Evolutionary conservation across 2,888 invertebrate genomes (phyloP).

Genomic region (Drosophila algonquin): DNA sequence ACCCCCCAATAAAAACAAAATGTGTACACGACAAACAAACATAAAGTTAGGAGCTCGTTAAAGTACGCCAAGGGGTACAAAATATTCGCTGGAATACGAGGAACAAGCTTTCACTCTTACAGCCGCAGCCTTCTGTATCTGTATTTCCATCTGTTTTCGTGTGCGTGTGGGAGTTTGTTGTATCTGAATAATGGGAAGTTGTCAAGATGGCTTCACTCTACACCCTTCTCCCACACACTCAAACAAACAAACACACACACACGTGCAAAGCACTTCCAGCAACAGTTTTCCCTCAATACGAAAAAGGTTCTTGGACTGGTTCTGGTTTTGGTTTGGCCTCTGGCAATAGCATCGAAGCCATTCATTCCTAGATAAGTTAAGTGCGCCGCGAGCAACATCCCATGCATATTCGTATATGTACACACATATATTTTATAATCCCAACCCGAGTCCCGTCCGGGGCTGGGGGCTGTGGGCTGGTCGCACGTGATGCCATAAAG

Average conservation of each 20-base stretch:
- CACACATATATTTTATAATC: conserved; percentile 55
- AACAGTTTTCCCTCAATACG: conserved; percentile 33
- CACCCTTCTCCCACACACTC: background rate
- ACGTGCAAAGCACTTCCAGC: conserved; percentile 22
- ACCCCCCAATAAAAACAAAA: conserved; percentile 71
- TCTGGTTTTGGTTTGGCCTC: conserved; percentile 3
- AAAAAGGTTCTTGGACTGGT: conserved; percentile 20
- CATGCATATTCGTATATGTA: conserved; percentile 6
- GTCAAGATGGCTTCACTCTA: conserved; percentile 26
- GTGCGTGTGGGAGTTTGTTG: conserved; percentile 4
- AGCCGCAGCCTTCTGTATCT: conserved; percentile 16
- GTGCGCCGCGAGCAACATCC: conserved; percentile 44
- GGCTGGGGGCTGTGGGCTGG: background rate
- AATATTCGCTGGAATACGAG: conserved; percentile 28
- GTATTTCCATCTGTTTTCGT: conserved; percentile 1
- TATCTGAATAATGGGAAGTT: conserved; percentile 42
- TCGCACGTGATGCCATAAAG: conserved; percentile 62
- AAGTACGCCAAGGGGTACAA: conserved; percentile 67
- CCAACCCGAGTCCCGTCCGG: conserved; percentile 13
- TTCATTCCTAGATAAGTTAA: conserved; percentile 36
- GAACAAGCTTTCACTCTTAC: conserved; percentile 64
- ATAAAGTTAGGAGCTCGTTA: conserved; percentile 79
- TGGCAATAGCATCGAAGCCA: conserved; percentile 24
- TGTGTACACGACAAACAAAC: conserved; percentile 79
- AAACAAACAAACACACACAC: background rate